Percentiles rank a stretch among this genome's conserved stretches.
phyloP scores from a whole-genome alignment of 1,140 invertebrate genomes.

The Dreissena polymorpha region DNA sequence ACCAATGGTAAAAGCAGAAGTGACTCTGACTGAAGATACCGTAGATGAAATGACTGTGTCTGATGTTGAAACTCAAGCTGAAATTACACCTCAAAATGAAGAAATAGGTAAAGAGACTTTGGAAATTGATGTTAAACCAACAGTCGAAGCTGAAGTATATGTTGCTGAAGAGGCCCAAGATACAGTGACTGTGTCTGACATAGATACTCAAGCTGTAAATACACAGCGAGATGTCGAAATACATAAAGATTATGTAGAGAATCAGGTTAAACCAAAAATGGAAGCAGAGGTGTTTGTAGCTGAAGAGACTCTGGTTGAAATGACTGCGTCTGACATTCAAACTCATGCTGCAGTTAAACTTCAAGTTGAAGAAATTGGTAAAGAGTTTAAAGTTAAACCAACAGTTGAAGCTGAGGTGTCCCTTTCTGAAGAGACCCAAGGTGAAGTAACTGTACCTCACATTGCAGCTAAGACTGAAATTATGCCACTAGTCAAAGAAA shows the following conservation, averaged over 20 bases:
- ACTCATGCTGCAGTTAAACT: not conserved
- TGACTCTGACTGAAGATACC: too few species aligned
- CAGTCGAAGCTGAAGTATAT: not conserved
- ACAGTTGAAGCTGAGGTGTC: constrained; percentile 39
- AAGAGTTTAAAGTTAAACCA: constrained; percentile 33
- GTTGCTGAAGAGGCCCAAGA: not conserved
- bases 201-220: constrained; percentile 14
- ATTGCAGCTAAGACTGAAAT: constrained; percentile 1
- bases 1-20: too few species aligned
- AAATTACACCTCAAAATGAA: too few species aligned
- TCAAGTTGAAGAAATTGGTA: constrained; percentile 31
- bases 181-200: not conserved
- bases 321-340: constrained; percentile 17
- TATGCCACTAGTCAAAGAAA: constrained; percentile 49
- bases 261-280: constrained; percentile 25
- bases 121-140: not conserved
- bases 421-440: not conserved
- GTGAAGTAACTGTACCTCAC: constrained; percentile 18
- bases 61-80: too few species aligned
- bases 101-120: too few species aligned
- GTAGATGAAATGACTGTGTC: constrained; percentile 21
- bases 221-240: constrained; percentile 9
- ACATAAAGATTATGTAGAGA: constrained; percentile 37
- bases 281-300: constrained; percentile 6
- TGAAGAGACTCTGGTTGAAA: constrained; percentile 8